Evolutionary conservation across 2,113 vertebrate species (phyloP).

Genomic region (Aleadryas rufinucha): DNA sequence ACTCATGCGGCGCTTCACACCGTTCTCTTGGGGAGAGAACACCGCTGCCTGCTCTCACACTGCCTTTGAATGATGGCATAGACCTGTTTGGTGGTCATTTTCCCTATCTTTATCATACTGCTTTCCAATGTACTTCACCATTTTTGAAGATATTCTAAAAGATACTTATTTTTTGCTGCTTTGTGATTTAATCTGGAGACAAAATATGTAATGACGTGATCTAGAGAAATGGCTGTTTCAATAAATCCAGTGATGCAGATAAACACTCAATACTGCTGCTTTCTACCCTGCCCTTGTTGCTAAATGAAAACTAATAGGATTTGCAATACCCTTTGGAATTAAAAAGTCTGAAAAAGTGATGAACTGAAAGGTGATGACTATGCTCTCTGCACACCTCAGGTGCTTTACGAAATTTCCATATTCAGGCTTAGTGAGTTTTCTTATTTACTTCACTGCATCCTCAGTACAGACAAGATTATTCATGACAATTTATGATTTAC

Average conservation of each 20-base stretch:
- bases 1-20: accelerated
- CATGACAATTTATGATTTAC: not conserved
- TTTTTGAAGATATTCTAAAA: not conserved
- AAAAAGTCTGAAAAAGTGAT: not conserved
- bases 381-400: not conserved
- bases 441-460: not conserved
- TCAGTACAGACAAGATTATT: not conserved
- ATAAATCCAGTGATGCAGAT: not conserved
- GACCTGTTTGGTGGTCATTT: not conserved
- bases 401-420: not conserved
- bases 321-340: not conserved
- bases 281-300: not conserved
- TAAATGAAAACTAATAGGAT: not conserved
- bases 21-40: accelerated
- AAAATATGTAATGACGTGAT: accelerated
- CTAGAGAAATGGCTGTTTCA: not conserved
- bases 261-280: not conserved
- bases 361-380: not conserved
- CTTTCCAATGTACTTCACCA: not conserved
- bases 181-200: not conserved
- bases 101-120: not conserved
- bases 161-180: not conserved
- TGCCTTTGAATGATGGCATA: too few species aligned
- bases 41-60: accelerated
- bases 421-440: not conserved